phyloP scores from a whole-genome alignment of 2,797 vertebrate species.

The Spondyliosoma cantharus region DNA sequence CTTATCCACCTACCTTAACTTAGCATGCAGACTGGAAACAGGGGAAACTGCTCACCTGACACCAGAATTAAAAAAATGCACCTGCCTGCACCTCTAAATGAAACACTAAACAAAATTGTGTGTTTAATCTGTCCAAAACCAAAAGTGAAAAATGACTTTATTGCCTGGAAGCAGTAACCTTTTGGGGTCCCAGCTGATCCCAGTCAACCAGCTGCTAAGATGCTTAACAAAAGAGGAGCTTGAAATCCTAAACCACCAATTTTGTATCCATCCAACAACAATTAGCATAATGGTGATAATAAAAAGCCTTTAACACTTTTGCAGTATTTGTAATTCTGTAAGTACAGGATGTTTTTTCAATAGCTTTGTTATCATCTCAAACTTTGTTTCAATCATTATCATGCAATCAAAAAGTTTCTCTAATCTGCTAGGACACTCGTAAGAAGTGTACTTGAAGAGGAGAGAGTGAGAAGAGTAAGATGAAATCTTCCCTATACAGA shows the following conservation, averaged over 20 bases:
- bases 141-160: not conserved
- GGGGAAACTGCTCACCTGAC: not conserved
- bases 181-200: not conserved
- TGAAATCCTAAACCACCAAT: not conserved
- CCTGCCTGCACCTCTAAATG: not conserved
- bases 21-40: not conserved
- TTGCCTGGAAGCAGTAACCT: not conserved
- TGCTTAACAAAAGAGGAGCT: not conserved
- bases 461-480: not conserved
- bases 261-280: not conserved
- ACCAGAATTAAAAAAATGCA: not conserved
- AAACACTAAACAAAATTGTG: not conserved
- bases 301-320: not conserved
- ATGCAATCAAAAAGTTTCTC: conserved; percentile 1
- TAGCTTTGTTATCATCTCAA: not conserved
- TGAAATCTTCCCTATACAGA: not conserved
- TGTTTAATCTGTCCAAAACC: not conserved
- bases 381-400: not conserved
- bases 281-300: not conserved
- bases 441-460: too few relatives aligned
- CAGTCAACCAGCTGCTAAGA: not conserved
- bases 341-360: not conserved
- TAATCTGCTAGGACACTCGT: not conserved
- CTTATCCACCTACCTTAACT: not conserved
- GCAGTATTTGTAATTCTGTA: too few relatives aligned